A percentile compares a stretch with the other conserved stretches of the same genome.
Evolutionary conservation across 2,888 invertebrate species (phyloP).

Genomic region (Augochlorella aurata): DNA sequence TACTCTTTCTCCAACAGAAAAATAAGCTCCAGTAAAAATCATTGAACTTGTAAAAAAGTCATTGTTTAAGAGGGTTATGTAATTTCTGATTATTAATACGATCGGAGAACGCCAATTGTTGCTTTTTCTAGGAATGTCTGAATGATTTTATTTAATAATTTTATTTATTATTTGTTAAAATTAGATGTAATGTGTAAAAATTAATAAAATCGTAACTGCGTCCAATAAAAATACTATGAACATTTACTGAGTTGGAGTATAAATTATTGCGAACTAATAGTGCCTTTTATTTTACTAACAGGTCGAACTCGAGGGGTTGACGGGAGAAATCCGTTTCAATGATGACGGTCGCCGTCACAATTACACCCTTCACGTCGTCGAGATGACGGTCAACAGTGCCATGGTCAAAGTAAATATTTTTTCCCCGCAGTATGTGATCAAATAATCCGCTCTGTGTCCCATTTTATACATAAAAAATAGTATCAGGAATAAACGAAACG

Average conservation of each 20-base stretch:
- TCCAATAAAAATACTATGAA: too few species aligned
- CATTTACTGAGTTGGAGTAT: too few species aligned
- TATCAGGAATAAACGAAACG: too few species aligned
- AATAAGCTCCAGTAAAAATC: background rate
- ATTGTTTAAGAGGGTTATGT: background rate
- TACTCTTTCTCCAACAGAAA: background rate
- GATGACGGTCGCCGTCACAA: slow-evolving; percentile 94
- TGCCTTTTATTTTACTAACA: slow-evolving; percentile 78
- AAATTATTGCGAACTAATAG: background rate
- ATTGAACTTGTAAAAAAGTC: background rate
- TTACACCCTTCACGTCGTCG: slow-evolving; percentile 94
- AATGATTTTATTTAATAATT: too few species aligned
- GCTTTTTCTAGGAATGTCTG: too few species aligned
- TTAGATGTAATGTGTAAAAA: too few species aligned
- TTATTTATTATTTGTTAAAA: too few species aligned
- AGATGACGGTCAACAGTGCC: slow-evolving; percentile 96
- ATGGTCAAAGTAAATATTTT: slow-evolving; percentile 89
- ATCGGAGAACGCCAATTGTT: too few species aligned
- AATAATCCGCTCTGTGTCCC: background rate
- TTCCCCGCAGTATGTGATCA: background rate
- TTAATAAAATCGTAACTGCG: too few species aligned
- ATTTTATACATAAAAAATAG: background rate
- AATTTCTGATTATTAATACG: background rate
- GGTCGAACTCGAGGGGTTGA: slow-evolving; percentile 95
- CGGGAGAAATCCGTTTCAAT: slow-evolving; percentile 95